Evolutionary conservation across 1,140 invertebrate genomes (phyloP).

Genomic region (Lutraria rhynchaena): DNA sequence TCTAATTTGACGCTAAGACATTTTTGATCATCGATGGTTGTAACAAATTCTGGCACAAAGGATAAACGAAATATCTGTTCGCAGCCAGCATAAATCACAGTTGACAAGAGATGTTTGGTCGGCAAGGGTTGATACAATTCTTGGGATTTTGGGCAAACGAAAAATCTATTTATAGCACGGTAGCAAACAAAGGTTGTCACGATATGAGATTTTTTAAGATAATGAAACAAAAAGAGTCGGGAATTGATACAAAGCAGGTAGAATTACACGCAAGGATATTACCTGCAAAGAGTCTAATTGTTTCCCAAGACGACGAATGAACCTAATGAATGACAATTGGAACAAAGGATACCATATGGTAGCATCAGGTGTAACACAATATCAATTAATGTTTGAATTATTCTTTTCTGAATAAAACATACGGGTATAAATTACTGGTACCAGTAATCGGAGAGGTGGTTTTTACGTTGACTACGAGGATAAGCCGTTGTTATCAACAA

Average conservation of each 20-base stretch:
- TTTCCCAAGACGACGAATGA: slow-evolving; percentile 18
- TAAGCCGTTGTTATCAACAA: too few relatives aligned
- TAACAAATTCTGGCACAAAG: too few relatives aligned
- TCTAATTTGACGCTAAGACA: too few relatives aligned
- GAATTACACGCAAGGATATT: slow-evolving; percentile 34
- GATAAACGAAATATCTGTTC: too few relatives aligned
- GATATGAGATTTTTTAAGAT: not conserved
- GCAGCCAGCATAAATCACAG: too few relatives aligned
- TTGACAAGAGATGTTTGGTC: not conserved
- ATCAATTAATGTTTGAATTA: too few relatives aligned
- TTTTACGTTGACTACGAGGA: too few relatives aligned
- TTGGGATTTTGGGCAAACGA: not conserved
- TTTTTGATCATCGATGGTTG: too few relatives aligned
- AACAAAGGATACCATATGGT: slow-evolving; percentile 38
- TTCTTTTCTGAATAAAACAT: too few relatives aligned
- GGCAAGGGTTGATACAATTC: not conserved
- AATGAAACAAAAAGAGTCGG: slow-evolving; percentile 31
- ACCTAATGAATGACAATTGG: not conserved
- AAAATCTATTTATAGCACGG: not conserved
- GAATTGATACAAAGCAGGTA: slow-evolving; percentile 16
- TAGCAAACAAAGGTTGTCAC: not conserved
- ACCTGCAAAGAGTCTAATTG: slow-evolving; percentile 36
- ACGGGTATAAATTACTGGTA: too few relatives aligned
- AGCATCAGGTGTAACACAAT: not conserved
- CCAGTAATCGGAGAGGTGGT: too few relatives aligned